Conservation (phyloP, 2,113 vertebrate species). For the Apodemus sylvaticus region DNA sequence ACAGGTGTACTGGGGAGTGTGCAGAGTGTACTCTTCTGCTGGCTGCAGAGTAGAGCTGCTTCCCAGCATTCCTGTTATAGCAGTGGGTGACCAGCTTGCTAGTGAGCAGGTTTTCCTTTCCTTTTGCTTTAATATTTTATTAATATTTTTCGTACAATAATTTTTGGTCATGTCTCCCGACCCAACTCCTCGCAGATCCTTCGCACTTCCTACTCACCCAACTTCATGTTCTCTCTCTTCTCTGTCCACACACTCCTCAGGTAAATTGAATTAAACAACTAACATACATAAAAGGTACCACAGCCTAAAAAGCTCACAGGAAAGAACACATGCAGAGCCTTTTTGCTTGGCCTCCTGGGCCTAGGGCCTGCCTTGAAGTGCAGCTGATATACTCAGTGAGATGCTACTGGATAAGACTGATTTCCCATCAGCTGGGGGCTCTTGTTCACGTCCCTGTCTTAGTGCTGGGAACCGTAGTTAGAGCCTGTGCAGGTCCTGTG, state of each 20-base stretch:
- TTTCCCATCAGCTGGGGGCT: not conserved
- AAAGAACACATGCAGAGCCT: not conserved
- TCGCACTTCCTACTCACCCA: not conserved
- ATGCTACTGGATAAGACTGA: not conserved
- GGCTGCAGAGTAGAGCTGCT: fast-evolving
- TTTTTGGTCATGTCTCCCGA: not conserved
- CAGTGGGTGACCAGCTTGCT: not conserved
- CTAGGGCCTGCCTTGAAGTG: not conserved
- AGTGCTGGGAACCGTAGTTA: not conserved
- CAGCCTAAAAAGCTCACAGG: not conserved
- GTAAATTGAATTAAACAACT: not conserved
- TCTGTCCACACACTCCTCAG: not conserved
- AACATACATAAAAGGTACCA: not conserved
- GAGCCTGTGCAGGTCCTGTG: not conserved
- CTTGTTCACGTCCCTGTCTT: not conserved
- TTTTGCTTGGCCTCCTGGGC: not conserved
- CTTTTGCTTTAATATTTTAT: not conserved
- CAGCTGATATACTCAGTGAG: not conserved
- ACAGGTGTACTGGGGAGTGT: not conserved
- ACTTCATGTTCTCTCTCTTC: not conserved
- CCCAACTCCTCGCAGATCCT: not conserved
- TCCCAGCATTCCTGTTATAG: not conserved
- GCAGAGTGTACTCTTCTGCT: not conserved
- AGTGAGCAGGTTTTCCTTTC: not conserved
- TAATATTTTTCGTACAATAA: not conserved